phyloP scores from a whole-genome alignment of 1,140 invertebrate species.

The Drosophila azteca region DNA sequence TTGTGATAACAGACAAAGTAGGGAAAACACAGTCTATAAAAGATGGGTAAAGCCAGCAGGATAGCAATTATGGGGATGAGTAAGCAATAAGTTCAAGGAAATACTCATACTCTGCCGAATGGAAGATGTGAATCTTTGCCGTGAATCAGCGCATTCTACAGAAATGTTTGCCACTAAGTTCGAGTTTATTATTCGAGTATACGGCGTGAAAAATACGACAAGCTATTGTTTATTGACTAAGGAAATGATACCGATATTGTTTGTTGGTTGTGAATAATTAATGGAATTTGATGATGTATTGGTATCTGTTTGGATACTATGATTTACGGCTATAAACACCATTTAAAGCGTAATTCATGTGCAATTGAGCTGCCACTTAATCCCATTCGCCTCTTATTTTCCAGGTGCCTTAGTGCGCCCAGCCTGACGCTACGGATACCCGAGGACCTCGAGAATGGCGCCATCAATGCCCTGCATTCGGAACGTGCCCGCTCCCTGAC shows the following conservation, averaged over 20 bases:
- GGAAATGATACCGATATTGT: no score
- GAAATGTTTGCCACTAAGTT: no score
- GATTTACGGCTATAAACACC: no score
- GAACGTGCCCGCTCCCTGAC: constrained; percentile 71
- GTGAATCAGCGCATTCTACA: no score
- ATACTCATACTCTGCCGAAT: no score
- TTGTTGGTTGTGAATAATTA: no score
- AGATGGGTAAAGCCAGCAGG: constrained; percentile 14
- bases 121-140: no score
- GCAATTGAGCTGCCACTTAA: background rate
- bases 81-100: background rate
- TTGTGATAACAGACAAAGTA: constrained; percentile 6
- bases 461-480: constrained; percentile 65
- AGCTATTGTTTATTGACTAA: background rate
- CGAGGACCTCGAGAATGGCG: constrained; percentile 73
- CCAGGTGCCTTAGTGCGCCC: constrained; percentile 65
- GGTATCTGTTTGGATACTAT: no score
- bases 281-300: no score
- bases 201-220: background rate
- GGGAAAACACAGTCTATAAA: constrained; percentile 14
- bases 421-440: constrained; percentile 67
- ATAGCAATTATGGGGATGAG: background rate
- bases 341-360: no score
- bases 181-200: no score
- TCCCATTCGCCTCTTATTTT: background rate